Evolutionary conservation across 1,140 invertebrate genomes (phyloP), one percentile per base, ranked within the genome.

Genomic region (Melanaphis sacchari): DNA sequence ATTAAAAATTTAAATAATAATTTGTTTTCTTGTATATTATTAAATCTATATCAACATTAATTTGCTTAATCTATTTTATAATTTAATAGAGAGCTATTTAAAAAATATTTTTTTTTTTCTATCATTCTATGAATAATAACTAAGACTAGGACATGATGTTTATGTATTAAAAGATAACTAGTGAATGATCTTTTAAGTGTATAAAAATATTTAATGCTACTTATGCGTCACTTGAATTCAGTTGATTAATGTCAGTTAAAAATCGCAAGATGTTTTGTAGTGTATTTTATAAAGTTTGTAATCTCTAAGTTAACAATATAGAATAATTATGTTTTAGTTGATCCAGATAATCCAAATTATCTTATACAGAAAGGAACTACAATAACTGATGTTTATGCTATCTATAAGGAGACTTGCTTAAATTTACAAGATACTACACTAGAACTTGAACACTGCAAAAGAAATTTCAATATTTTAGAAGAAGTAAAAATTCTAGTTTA

Each of bases 371-470:
- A 85, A 38, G 81, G 18, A 31, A 93, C 91, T 31, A 93, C 91
- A 85, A 93, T 93, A n/a, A 93, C 91, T 84, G 91, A 93, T 24
- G 91, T 93, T 26, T 93, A 93, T 93, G 26, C 91, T 40, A 85
- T 93, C 40, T 93, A 93, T 31, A 85, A 85, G 38, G 91, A 93
- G 2, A 93, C 91, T 11, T 93, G 59, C 85, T 52, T 84, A 82
- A 81, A 54, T 36, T 54, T 93, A 85, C 81, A 85, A 93, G 46
- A 22, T 40, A 85, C 36, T 31, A 85, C 81, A 54, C 18, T 31
- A 21, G 81, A 93, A 93, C 91, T 93, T 52, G 91, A 93, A 54
- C 9, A n/a, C 5, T 52, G 91, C 81, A 82, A 93, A 6, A 84
- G 76, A 31, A 41, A 93, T 38, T 93, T 93, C 38, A 41, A 93